These are phyloP conservation scores for Crossaster papposus DNA, from an alignment of 53 echinoderm and acorn worm species.

Conservation along the genomic window DNA sequence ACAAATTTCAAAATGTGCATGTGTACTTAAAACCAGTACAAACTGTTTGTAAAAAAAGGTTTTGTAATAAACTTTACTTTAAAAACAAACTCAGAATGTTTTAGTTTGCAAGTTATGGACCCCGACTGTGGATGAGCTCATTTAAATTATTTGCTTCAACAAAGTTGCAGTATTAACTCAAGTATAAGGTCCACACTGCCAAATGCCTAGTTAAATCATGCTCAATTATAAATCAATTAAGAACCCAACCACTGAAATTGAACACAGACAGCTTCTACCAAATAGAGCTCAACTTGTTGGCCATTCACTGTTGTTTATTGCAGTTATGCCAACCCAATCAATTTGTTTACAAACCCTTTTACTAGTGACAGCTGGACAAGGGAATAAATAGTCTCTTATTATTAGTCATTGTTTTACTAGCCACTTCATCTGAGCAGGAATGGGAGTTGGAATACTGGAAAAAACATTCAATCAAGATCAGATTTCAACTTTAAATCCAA, in stretches of 20 bases:
- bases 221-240: slow-evolving; percentile 13
- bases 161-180: no score
- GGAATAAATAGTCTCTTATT: background rate
- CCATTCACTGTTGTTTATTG: slow-evolving; percentile 14
- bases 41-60: no score
- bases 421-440: background rate
- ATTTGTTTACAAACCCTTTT: slow-evolving; percentile 3
- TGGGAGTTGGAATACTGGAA: background rate
- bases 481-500: background rate
- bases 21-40: no score
- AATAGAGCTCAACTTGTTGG: background rate
- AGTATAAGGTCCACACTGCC: no score
- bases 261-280: background rate
- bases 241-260: background rate
- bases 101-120: no score
- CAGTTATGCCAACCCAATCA: slow-evolving; percentile 10
- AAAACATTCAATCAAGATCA: slow-evolving; percentile 28
- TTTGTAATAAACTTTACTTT: no score
- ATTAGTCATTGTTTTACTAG: background rate
- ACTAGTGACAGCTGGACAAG: slow-evolving; percentile 14
- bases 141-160: no score
- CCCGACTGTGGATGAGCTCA: no score
- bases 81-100: no score
- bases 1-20: no score
- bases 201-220: no score